A percentile compares a stretch with the other conserved stretches of the same genome.
Evolutionary conservation across 2,797 vertebrate species (phyloP).

Genomic region (Ctenopoma kingsleyae): DNA sequence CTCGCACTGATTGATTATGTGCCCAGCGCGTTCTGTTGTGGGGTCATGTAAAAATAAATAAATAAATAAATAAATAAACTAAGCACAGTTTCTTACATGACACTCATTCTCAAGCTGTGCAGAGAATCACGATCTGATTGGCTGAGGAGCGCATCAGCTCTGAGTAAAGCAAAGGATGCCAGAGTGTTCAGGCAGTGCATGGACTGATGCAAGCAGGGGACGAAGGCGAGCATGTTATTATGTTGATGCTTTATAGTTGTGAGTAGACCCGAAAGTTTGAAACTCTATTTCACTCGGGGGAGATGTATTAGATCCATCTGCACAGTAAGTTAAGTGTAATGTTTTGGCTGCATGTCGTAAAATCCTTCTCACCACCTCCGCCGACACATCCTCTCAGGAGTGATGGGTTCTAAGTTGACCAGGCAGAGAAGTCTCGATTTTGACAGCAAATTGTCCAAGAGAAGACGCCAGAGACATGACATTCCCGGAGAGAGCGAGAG

Average conservation of each 20-base stretch:
- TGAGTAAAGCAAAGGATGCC: slow-evolving; percentile 67
- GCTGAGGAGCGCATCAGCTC: slow-evolving; percentile 67
- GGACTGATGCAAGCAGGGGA: slow-evolving; percentile 53
- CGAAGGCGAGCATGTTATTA: slow-evolving; percentile 8
- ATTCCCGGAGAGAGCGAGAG: slow-evolving; percentile 60
- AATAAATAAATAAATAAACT: not conserved
- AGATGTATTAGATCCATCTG: not conserved
- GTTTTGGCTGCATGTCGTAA: slow-evolving; percentile 57
- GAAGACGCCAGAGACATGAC: slow-evolving; percentile 71
- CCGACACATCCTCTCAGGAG: slow-evolving; percentile 59
- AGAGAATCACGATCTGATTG: slow-evolving; percentile 75
- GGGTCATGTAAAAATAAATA: slow-evolving; percentile 10
- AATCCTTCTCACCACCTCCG: slow-evolving; percentile 26
- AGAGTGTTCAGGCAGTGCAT: slow-evolving; percentile 56
- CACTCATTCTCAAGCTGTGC: slow-evolving; percentile 48
- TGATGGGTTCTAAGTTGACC: slow-evolving; percentile 90
- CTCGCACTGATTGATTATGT: slow-evolving; percentile 4
- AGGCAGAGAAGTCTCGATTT: slow-evolving; percentile 88
- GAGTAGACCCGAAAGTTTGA: slow-evolving; percentile 53
- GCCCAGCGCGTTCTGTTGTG: slow-evolving; percentile 6
- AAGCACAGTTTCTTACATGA: slow-evolving; percentile 45
- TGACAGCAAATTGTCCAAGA: slow-evolving; percentile 78
- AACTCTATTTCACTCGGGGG: not conserved
- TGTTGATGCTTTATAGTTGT: slow-evolving; percentile 10
- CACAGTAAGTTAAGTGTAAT: slow-evolving; percentile 61